Conservation (phyloP, 1,140 invertebrate species). For the Conus ventricosus region DNA sequence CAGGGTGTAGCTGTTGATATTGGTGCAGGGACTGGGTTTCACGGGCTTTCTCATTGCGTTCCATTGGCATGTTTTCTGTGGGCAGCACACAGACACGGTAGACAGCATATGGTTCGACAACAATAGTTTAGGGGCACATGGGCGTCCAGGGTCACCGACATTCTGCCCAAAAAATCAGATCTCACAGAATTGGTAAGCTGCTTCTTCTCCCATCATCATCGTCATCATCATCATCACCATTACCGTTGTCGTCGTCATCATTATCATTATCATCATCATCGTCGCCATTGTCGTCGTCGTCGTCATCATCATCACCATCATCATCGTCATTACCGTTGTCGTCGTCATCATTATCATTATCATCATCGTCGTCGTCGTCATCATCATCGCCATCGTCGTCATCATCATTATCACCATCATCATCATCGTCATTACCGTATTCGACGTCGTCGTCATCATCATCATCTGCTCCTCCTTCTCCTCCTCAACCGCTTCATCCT, state of each 20-base stretch:
- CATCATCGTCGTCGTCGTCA: too few relatives aligned
- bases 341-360: not conserved
- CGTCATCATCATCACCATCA: not conserved
- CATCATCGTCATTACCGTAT: not conserved
- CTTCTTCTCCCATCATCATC: not conserved
- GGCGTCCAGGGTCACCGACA: not conserved
- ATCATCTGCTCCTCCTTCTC: too few relatives aligned
- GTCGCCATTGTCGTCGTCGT: not conserved
- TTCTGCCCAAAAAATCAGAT: not conserved
- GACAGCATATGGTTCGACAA: constrained; percentile 1
- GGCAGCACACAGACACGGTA: constrained; percentile 4
- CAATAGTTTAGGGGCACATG: not conserved
- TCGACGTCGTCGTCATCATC: not conserved
- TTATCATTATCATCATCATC: not conserved
- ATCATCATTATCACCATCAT: not conserved
- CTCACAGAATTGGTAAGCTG: not conserved
- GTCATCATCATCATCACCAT: too few relatives aligned
- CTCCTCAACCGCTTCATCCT: too few relatives aligned
- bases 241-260: too few relatives aligned
- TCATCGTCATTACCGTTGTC: not conserved
- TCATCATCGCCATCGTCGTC: not conserved
- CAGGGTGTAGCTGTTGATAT: too few relatives aligned
- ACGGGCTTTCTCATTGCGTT: too few relatives aligned
- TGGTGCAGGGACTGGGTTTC: too few relatives aligned
- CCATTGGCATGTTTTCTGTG: too few relatives aligned